phyloP scores from a whole-genome alignment of 2,797 vertebrate genomes.

The Sparidentex hasta region DNA sequence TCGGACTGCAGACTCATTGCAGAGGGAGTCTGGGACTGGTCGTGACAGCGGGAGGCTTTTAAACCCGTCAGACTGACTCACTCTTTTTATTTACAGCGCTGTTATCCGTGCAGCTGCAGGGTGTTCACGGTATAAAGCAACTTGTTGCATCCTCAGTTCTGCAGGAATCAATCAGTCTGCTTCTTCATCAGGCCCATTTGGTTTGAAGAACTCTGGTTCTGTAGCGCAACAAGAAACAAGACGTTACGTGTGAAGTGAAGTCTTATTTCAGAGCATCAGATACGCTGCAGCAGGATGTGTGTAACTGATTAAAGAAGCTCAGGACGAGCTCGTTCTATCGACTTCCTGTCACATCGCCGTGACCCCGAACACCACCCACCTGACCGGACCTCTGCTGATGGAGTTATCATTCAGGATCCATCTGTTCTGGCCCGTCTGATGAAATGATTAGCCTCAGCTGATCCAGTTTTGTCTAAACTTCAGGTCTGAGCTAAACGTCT shows the following conservation, averaged over 20 bases:
- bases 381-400: neutral
- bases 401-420: constrained; percentile 6
- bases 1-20: constrained; percentile 39
- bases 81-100: constrained; percentile 29
- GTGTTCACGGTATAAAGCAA: neutral
- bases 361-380: neutral
- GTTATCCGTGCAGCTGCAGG: constrained; percentile 27
- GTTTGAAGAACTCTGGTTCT: neutral
- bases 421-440: neutral
- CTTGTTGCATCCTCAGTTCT: neutral
- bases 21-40: constrained; percentile 47
- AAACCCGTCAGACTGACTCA: constrained; percentile 46
- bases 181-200: neutral
- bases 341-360: constrained; percentile 17
- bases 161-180: neutral
- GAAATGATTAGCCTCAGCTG: neutral
- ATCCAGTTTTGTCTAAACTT: constrained; percentile 16
- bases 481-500: neutral
- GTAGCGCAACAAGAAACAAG: neutral
- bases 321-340: neutral
- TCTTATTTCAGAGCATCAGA: neutral
- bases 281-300: no score
- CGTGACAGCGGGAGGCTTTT: constrained; percentile 54
- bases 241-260: neutral
- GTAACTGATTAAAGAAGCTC: neutral